Evolutionary conservation across 2,888 invertebrate species (phyloP), one percentile per base, ranked within the genome.

Genomic region (Rhimphoctona megacephalus): DNA sequence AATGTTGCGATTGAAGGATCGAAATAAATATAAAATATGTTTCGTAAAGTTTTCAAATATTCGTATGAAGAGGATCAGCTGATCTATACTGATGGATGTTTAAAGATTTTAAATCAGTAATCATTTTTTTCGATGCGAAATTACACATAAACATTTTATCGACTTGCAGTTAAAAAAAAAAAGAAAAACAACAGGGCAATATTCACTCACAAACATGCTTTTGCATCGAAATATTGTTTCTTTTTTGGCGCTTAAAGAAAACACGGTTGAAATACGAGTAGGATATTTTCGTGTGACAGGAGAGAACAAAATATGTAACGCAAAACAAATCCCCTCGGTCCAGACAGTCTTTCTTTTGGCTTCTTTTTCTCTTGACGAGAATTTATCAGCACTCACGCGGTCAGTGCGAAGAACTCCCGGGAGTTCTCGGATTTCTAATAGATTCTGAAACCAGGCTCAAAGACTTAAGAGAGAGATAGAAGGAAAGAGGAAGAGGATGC

Each of bases 401-500:
- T 86, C 81, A 81, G 86, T 79, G 86, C 83, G 69, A 83, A 77
- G 80, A 84, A 86, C 78, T 86, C 86, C 84, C 84, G 70, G 57
- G 86, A 79, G 84, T 84, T 86, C 86, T 86, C 69, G 69, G 61
- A 86, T 86, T 83, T 86, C 84, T 83, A 86, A 86, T 84, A 78
- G 81, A 78, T 74, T 54, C 74, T 76, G 69, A 84, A 86, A 84
- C 77, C 78, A 73, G 74, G 22, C 78, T 69, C 54, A 77, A 80
- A 25, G 36, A 76, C 30, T 30, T n/a, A 33, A 33, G 76, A 61
- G 33, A 19, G 49, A 49, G 49, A 19, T 19, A 6, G 49, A n/a
- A 49, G 5, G 49, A 17, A 49, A 22, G 73, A 64, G 64, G 25
- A 22, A 73, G 72, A 61, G 22, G 33, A 30, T 19, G 57, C 57